Evolutionary conservation across 2,113 vertebrate species (phyloP), one percentile per base, ranked within the genome.

Genomic region (Zosterops lateralis): DNA sequence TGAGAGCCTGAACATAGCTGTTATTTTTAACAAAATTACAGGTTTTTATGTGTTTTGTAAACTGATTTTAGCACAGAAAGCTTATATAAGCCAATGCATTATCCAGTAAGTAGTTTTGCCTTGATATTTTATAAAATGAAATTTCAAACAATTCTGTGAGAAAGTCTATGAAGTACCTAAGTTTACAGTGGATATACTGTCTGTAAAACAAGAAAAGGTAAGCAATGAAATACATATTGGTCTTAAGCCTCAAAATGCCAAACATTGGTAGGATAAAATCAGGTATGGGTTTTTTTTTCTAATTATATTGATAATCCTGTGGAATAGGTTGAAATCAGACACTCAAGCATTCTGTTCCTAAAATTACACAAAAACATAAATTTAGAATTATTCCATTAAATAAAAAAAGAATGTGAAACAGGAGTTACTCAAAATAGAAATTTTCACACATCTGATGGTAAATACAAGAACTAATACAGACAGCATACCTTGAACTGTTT

Each of bases 1-100:
- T 76, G 74, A 96, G 56, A 94, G 74, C 45, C 84, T 79, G 50
- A 91, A 86, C 67, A 93, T 29, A 85, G 56, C 38, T 77, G 20
- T 94, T 67, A 62, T n/a, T 92, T 90, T 74, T 66, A 81, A 83
- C 17, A 62, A 92, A 86, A 73, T 70, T 51, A 57, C n/a, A 78
- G 20, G 12, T 76, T 83, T 84, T n/a, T 51, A 83, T 7, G 8
- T 42, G 56, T 83, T 92, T 50, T 36, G 50, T 25, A 72, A 95
- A 67, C 54, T 67, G 42, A 10, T 67, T 76, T 87, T 54, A 60
- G 73, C 44, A 87, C 32, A 68, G 48, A 90, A 53, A 89, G 32
- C 20, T 82, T 64, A 3, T 22, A 71, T 56, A 42, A 84, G 31
- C 7, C 31, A 9, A 4, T 36, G 22, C 40, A 15, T 38, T 79